Conservation (phyloP, 2,113 vertebrate species). For the Hyperoodon ampullatus region DNA sequence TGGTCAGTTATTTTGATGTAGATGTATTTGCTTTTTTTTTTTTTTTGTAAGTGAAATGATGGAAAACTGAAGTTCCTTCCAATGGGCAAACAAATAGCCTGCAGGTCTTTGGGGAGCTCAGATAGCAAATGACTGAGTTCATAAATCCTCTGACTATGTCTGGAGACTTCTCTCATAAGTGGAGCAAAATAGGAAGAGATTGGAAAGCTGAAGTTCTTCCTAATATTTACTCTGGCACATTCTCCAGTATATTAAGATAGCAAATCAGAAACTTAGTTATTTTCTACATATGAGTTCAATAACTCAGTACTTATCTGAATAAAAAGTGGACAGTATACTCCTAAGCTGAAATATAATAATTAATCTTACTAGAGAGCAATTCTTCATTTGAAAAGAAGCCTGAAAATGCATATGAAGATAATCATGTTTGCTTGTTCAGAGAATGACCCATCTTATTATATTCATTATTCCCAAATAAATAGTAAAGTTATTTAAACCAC, state of each 20-base stretch:
- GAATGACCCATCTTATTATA: neutral
- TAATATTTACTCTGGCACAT: neutral
- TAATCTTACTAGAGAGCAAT: neutral
- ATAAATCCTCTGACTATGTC: neutral
- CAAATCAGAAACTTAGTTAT: neutral
- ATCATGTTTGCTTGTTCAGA: neutral
- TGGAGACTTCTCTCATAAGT: neutral
- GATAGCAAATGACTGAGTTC: neutral
- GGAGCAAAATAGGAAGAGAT: neutral
- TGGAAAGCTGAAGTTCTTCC: neutral
- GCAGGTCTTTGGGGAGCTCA: neutral
- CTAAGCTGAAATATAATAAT: neutral
- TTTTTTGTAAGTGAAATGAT: slow-evolving; percentile 23
- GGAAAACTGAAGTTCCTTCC: neutral
- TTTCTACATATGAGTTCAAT: neutral
- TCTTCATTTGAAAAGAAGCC: neutral
- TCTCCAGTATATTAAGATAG: neutral
- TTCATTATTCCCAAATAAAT: neutral
- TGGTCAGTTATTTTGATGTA: neutral
- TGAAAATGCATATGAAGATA: slow-evolving; percentile 14
- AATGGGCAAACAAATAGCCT: neutral
- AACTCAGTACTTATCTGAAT: neutral
- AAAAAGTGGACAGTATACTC: neutral
- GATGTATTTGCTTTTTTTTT: slow-evolving; percentile 40
- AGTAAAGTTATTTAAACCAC: neutral